Evolutionary conservation across 2,888 invertebrate genomes (phyloP), one percentile per base, ranked within the genome.

Genomic region (Heliconius hortense): DNA sequence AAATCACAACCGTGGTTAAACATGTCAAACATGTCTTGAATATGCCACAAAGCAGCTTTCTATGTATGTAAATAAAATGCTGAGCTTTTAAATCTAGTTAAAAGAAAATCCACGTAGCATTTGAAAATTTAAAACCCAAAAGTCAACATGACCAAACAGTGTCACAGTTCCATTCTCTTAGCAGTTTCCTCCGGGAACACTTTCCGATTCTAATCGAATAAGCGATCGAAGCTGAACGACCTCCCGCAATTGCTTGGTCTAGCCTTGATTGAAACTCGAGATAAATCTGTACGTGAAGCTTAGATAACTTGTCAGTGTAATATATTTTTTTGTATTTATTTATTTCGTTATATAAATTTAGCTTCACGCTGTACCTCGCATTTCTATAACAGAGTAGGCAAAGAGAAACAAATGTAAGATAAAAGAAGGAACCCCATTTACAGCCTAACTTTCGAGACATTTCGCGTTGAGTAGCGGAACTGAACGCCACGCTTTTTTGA

Each of bases 171-270:
- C 39, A 71, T 71, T 71, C 71, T 60, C 71, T 62, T 28, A 31
- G 56, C 26, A 26, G 60, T 43, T 59, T 73, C 73, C 73, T 68
- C 67, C 67, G 73, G 67, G 73, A 60, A 66, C 73, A 68, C 67
- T 73, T 67, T 59, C 73, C 73, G 67, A 73, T 68, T 67, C 67
- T 73, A 73, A 73, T 73, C 67, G 56, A 73, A 73, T 68, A 73
- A 67, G 11, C 35, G 59, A 69, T 69, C 60, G 31, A 39, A 67
- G 60, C 56, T 56, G 53, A 73, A 21, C 39, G 43, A 60, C 21
- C 53, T 26, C 53, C 67, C 56, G n/a, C 73, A 67, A 73, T 68
- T 21, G 39, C 59, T 59, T 73, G 67, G 59, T 73, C 26, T 67
- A 39, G 67, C 26, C 53, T 67, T 59, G 73, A 43, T 67, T 59